These are phyloP conservation scores for Epinephelus awoara DNA, from an alignment of 2,797 vertebrate genomes.

Conservation along the genomic window DNA sequence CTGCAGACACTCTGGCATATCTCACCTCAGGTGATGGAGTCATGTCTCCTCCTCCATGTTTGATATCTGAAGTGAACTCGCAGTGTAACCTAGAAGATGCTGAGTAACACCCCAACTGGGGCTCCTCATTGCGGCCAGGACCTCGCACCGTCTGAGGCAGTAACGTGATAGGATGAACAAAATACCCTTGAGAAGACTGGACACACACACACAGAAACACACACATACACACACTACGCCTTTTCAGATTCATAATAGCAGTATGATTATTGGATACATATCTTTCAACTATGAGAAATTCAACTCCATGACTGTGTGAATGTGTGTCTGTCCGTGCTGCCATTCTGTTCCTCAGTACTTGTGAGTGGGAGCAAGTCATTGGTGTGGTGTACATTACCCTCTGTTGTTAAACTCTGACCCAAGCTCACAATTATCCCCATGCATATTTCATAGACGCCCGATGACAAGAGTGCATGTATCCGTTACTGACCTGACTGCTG, in stretches of 20 bases:
- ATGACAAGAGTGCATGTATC: conserved; percentile 73
- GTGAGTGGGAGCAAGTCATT: conserved; percentile 49
- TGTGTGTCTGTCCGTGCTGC: conserved; percentile 10
- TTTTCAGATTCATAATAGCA: conserved; percentile 36
- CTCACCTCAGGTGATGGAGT: neutral
- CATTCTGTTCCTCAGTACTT: conserved; percentile 40
- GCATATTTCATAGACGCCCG: conserved; percentile 82
- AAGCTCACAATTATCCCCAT: conserved; percentile 79
- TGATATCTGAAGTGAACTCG: conserved; percentile 33
- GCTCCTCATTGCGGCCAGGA: conserved; percentile 32
- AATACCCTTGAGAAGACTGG: conserved; percentile 42
- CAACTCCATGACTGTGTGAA: conserved; percentile 34
- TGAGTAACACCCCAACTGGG: conserved; percentile 27
- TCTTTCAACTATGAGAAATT: conserved; percentile 52
- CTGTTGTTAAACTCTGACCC: conserved; percentile 82
- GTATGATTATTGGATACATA: conserved; percentile 46
- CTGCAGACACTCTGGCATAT: neutral
- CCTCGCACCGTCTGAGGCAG: conserved; percentile 42
- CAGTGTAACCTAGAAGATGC: conserved; percentile 42
- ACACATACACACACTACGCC: neutral
- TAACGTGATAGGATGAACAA: conserved; percentile 66
- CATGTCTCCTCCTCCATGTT: conserved; percentile 7
- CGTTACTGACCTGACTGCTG: conserved; percentile 72
- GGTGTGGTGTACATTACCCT: conserved; percentile 70
- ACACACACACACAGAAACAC: conserved; percentile 2